These are phyloP conservation scores for Mythimna albipuncta DNA, from an alignment of 2,888 invertebrate genomes.

Conservation along the genomic window DNA sequence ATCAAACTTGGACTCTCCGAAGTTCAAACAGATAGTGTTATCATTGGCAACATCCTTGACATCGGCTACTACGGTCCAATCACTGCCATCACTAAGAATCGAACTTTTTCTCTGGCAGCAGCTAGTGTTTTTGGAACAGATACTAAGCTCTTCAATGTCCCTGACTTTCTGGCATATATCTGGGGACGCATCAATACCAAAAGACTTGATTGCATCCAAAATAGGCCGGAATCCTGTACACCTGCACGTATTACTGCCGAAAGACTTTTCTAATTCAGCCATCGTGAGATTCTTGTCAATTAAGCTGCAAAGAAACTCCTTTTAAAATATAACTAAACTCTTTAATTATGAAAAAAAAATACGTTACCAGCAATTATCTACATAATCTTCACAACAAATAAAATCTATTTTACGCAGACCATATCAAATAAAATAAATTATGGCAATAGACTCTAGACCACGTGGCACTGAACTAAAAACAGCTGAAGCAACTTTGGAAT, in stretches of 20 bases:
- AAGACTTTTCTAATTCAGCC: constrained; percentile 93
- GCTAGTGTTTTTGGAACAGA: constrained; percentile 69
- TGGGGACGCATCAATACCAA: constrained; percentile 91
- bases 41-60: constrained; percentile 51
- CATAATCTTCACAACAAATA: not conserved
- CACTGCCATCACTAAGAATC: constrained; percentile 69
- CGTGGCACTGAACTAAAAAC: not conserved
- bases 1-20: constrained; percentile 83
- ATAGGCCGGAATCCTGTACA: constrained; percentile 95
- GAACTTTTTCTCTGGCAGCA: constrained; percentile 77
- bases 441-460: not conserved
- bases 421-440: not conserved
- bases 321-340: not conserved
- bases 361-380: too few relatives aligned
- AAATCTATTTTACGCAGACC: not conserved
- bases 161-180: constrained; percentile 84
- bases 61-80: constrained; percentile 76
- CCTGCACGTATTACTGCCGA: constrained; percentile 94
- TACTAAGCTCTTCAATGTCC: constrained; percentile 85
- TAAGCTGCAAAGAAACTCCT: constrained; percentile 77
- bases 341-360: not conserved
- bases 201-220: constrained; percentile 94
- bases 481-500: not conserved
- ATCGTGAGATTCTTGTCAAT: constrained; percentile 90
- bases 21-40: constrained; percentile 85